Base-by-base conservation (phyloP, 2,888 invertebrate genomes). In the Ernsta delagoae region DNA sequence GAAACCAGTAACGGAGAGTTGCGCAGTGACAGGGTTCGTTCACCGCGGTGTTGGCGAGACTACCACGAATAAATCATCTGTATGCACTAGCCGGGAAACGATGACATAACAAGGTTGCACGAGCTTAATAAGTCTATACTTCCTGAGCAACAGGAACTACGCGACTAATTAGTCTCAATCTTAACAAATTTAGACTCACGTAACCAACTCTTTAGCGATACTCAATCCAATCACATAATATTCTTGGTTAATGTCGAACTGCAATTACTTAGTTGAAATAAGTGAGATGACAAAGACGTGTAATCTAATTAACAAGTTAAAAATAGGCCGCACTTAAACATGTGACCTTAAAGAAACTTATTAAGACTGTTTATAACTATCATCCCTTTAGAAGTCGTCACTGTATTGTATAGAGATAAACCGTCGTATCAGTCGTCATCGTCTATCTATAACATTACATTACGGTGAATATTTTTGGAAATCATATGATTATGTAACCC, bases 21-120 rank as follows among this genome's bases (percentile, higher is more conserved):
- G 78, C 83, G 80, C 74, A 82, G 86, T 87, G 87, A 88, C 88
- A 87, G 85, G 86, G 92, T 91, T 92, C 92, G 87, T 92, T 92
- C 87, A 92, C 92, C 92, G 89, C 82, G 78, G 16, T 50, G 80
- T 53, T 75, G 79, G 79, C 81, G 62, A 59, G 79, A 75, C 77
- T 75, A 78, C 75, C 77, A 75, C 77, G 76, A 86, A 87, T 88
- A 88, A 84, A 89, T 90, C 88, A 88, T 86, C 82, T 83, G 82
- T 72, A 72, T 82, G 82, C 74, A 73, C 73, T 73, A 73, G 68
- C 68, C 71, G 73, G 71, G 70, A 71, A 74, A 74, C 65, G 68
- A 64, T 74, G 77, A 77, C 72, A 71, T 75, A 73, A 72, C 61
- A 61, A 48, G 41, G 70, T 56, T 62, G 56, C 61, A 68, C 45